Base-by-base conservation (phyloP, 1,140 invertebrate genomes). In the Metopolophium dirhodum region DNA sequence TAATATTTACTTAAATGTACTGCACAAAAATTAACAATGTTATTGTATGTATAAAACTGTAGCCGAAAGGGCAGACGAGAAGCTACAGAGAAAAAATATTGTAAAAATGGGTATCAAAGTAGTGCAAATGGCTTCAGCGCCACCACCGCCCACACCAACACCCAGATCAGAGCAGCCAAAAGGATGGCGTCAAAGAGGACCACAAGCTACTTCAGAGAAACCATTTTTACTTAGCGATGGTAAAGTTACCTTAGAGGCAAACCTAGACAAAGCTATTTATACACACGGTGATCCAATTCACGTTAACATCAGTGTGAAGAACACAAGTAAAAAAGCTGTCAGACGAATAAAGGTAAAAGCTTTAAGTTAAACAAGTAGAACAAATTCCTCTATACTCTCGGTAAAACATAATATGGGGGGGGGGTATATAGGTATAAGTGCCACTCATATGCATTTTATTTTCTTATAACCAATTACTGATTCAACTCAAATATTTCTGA, bases 311-410 rank as follows among this genome's bases (percentile, higher is more conserved):
- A 96, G 97, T 94, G 96, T 99, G 89, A 97, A 97, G 94, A 99
- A 99, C 95, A 98, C 98, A 94, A 99, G 98, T 94, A 98, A 97
- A 95, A 99, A 99, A 96, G 99, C 98, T 94, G 98, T 99, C 18
- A 97, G 98, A 94, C 97, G 98, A 95, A 97, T 99, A 94, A 98
- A 97, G 96, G 97, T 97, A 96, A 94, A 47, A 47, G 26, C 26
- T 26, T 45, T 18, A 47, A 86, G n/a, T 37, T 83, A 83, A 37
- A 83, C 8, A 37, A 37, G 20, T 83, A 23, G 6, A 35, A 77
- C 20, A 54, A 18, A 18, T 77, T n/a, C 30, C 61, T 0, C 14
- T 83, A 83, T 37, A 82, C 20, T 35, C 1, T 35, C 20, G 20
- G 2, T n/a, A 82, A 82, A 82, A 82, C n/a, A 82, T 35, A 35